Conservation (phyloP, 35 echinoderm and acorn worm genomes). For the Diadema setosum region DNA sequence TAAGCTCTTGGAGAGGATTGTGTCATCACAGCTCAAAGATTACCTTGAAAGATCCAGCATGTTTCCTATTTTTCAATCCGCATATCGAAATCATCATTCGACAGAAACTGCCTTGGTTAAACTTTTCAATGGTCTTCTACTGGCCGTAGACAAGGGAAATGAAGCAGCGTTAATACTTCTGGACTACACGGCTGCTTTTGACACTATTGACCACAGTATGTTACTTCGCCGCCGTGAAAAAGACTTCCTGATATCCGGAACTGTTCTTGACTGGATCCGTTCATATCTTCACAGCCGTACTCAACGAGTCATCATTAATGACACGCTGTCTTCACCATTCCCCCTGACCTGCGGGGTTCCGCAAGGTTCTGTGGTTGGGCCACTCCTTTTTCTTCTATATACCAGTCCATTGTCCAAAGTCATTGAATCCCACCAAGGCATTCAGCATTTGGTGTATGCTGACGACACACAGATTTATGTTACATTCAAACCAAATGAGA, state of each 20-base stretch:
- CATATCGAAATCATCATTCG: background rate
- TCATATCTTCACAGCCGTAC: too few species aligned
- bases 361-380: background rate
- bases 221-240: background rate
- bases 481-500: background rate
- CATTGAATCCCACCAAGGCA: background rate
- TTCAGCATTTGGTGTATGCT: background rate
- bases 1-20: conserved; percentile 38
- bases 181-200: background rate
- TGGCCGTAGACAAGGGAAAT: background rate
- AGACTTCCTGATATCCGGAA: background rate
- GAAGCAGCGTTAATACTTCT: background rate
- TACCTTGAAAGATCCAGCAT: background rate
- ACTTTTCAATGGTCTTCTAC: background rate
- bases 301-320: background rate
- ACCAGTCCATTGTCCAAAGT: background rate
- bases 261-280: background rate
- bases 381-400: background rate
- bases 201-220: background rate
- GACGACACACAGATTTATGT: background rate
- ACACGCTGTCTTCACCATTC: background rate
- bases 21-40: background rate
- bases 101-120: background rate
- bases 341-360: background rate
- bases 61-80: too few species aligned